These are phyloP conservation scores for Triplophysa yarkandensis DNA, from an alignment of 2,797 vertebrate genomes.

Conservation along the genomic window DNA sequence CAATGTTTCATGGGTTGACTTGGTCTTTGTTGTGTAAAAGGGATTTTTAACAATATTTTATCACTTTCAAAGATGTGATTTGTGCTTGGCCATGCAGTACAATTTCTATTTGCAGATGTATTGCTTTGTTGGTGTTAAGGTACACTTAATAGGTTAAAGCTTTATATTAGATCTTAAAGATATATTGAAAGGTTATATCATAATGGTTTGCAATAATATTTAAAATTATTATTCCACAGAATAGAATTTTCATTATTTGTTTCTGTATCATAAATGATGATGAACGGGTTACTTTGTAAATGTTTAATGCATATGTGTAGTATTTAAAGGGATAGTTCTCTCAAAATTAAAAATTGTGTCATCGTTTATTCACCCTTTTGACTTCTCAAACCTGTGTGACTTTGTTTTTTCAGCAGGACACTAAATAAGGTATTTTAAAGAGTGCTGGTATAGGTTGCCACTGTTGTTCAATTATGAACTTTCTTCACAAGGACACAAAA, in stretches of 20 bases:
- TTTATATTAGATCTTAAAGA: not conserved
- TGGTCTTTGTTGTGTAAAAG: not conserved
- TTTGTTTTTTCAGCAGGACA: too few species aligned
- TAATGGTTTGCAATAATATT: too few species aligned
- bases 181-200: too few species aligned
- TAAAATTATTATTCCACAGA: too few species aligned
- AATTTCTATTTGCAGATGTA: not conserved
- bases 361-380: too few species aligned
- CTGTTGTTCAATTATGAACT: too few species aligned
- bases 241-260: not conserved
- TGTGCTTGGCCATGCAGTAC: not conserved
- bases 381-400: too few species aligned
- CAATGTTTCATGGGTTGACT: conserved; percentile 16
- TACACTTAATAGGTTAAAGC: not conserved
- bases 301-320: not conserved
- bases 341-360: too few species aligned
- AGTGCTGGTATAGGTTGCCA: too few species aligned
- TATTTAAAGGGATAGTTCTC: too few species aligned
- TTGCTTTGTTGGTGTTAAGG: not conserved
- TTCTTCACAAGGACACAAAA: too few species aligned
- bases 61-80: not conserved
- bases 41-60: not conserved
- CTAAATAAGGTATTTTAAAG: too few species aligned
- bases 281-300: not conserved
- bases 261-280: not conserved